A percentile compares a stretch with the other conserved stretches of the same genome.
These are phyloP conservation scores for Zonitis immaculata DNA, from an alignment of 2,888 invertebrate genomes.

Conservation along the genomic window DNA sequence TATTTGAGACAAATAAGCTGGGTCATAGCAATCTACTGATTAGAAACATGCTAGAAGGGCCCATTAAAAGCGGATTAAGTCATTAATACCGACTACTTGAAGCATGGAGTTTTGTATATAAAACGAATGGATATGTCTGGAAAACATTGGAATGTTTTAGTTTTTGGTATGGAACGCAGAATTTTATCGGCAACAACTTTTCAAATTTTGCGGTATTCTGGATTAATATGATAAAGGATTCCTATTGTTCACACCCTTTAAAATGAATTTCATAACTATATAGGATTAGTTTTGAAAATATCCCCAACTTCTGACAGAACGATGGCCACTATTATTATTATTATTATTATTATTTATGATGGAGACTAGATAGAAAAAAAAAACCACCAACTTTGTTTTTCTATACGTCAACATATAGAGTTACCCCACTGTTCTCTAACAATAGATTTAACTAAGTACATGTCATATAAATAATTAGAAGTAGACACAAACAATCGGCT, in stretches of 20 bases:
- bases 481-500: slow-evolving; percentile 22
- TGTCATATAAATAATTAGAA: slow-evolving; percentile 19
- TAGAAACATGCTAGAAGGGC: slow-evolving; percentile 34
- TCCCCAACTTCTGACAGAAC: too few relatives aligned
- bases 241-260: not conserved
- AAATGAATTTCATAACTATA: not conserved
- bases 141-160: not conserved
- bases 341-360: too few relatives aligned
- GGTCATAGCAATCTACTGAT: slow-evolving; percentile 31
- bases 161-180: slow-evolving; percentile 9
- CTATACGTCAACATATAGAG: not conserved
- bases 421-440: not conserved
- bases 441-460: slow-evolving; percentile 5
- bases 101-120: slow-evolving; percentile 18
- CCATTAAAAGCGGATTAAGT: slow-evolving; percentile 37
- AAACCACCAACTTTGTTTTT: too few relatives aligned
- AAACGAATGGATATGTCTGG: slow-evolving; percentile 1
- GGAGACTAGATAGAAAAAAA: too few relatives aligned
- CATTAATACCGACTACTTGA: slow-evolving; percentile 30
- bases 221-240: slow-evolving; percentile 20
- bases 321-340: too few relatives aligned
- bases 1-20: slow-evolving; percentile 20
- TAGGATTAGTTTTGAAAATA: not conserved
- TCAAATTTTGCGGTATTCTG: slow-evolving; percentile 18
- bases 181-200: slow-evolving; percentile 14